phyloP scores from a whole-genome alignment of 2,797 vertebrate species.

The Borostomias antarcticus region DNA sequence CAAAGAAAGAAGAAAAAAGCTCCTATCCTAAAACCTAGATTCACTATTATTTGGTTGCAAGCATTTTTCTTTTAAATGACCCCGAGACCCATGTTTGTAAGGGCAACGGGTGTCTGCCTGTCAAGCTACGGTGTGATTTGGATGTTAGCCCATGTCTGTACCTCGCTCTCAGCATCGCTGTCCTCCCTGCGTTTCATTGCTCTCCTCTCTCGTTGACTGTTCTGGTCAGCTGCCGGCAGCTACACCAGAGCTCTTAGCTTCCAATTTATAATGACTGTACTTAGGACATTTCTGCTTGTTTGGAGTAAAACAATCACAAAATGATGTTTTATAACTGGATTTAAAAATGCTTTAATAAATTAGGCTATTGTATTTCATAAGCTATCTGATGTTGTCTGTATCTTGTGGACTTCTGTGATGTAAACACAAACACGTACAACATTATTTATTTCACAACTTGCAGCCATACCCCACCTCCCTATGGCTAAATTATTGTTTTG shows the following conservation, averaged over 20 bases:
- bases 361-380: conserved; percentile 85
- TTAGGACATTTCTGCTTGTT: conserved; percentile 79
- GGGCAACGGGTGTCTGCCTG: too few relatives aligned
- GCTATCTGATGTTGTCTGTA: conserved; percentile 14
- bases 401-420: conserved; percentile 15
- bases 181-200: conserved; percentile 49
- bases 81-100: neutral
- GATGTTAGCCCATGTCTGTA: conserved; percentile 56
- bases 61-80: neutral
- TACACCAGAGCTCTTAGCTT: conserved; percentile 70
- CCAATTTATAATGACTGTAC: conserved; percentile 66
- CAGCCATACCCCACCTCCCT: too few relatives aligned
- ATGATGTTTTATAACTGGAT: conserved; percentile 88
- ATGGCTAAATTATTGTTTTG: too few relatives aligned
- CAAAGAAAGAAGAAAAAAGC: too few relatives aligned
- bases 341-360: conserved; percentile 95
- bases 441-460: too few relatives aligned
- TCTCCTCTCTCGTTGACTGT: conserved; percentile 62
- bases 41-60: neutral
- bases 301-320: conserved; percentile 64
- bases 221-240: conserved; percentile 88
- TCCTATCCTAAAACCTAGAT: neutral
- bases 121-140: too few relatives aligned
- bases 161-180: conserved; percentile 55
- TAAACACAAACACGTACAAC: too few relatives aligned